Evolutionary conservation across 2,888 invertebrate species (phyloP), one percentile per base, ranked within the genome.

Genomic region (Pyralis farinalis): DNA sequence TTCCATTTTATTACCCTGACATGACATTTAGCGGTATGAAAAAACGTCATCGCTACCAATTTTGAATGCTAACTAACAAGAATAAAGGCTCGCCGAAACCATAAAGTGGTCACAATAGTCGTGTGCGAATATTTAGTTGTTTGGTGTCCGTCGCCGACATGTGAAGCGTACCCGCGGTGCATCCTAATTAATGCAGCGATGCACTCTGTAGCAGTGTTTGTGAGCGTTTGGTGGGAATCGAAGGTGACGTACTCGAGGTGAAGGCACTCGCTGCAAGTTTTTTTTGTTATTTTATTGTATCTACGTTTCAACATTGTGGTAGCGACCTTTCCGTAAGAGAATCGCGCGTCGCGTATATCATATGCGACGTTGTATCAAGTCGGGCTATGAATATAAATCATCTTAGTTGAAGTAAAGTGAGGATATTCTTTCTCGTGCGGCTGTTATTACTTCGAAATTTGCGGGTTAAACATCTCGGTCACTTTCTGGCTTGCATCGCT

Each of bases 61-160:
- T 79, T 77, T 75, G 87, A 84, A 88, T 88, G 84, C 79, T 84
- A 87, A 88, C 65, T 76, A 81, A 69, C 61, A 48, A 65, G 72
- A 69, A 82, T 75, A 86, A 88, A 87, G 82, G 74, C 70, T 51
- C 46, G 74, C 87, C 86, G 84, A 76, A 77, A 75, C 86, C 85
- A 86, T 88, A 87, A 88, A 87, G 65, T 83, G 76, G 76, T 72
- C 76, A 88, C 87, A 87, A 87, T 87, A 82, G 84, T 73, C 55
- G 69, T 82, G 76, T 77, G 88, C 87, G 84, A 87, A 86, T 85
- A 83, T 87, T 76, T 69, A 70, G 76, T 69, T 74, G 84, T 82
- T 79, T 75, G 73, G 76, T 74, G 70, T 55, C 64, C 67, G 68
- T 63, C 64, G 80, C 81, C 84, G 83, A 75, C 82, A 70, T 65